Evolutionary conservation across 2,888 invertebrate species (phyloP).

Genomic region (Tetrapedia diversipes): DNA sequence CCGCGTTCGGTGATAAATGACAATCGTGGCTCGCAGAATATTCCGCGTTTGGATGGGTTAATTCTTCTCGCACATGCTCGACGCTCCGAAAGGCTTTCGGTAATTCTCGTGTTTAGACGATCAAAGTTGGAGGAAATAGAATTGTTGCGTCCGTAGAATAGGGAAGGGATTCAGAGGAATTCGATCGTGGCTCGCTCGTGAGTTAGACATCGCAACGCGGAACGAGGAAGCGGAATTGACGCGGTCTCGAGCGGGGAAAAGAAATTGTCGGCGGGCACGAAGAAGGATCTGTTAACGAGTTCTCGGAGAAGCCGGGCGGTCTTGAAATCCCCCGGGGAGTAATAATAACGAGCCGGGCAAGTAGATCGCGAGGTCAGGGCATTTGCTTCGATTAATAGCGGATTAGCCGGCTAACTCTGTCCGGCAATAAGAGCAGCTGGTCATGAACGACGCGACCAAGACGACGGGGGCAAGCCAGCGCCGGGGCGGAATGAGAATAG

Average conservation of each 20-base stretch:
- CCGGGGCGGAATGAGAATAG: constrained; percentile 48
- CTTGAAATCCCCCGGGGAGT: constrained; percentile 44
- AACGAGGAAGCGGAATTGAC: constrained; percentile 28
- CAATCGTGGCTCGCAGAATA: too few species aligned
- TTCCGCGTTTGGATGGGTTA: too few species aligned
- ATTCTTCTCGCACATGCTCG: too few species aligned
- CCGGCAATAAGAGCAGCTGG: constrained; percentile 44
- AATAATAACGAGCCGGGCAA: constrained; percentile 43
- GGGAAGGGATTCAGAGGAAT: not conserved
- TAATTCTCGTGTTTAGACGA: too few species aligned
- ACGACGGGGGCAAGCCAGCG: not conserved
- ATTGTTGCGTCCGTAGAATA: too few species aligned
- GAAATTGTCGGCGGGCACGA: constrained; percentile 12
- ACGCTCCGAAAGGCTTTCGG: too few species aligned
- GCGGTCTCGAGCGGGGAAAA: not conserved
- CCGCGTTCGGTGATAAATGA: too few species aligned
- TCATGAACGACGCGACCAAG: constrained; percentile 34
- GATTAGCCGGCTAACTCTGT: constrained; percentile 51
- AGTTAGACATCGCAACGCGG: constrained; percentile 27
- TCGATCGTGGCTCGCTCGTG: not conserved
- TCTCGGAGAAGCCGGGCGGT: constrained; percentile 24
- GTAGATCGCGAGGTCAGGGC: constrained; percentile 51
- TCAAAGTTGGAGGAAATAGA: too few species aligned
- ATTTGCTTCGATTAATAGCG: constrained; percentile 55
- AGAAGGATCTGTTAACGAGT: constrained; percentile 26